Base-by-base conservation (phyloP, 1,140 invertebrate species). In the Drosophila tropicalis region DNA sequence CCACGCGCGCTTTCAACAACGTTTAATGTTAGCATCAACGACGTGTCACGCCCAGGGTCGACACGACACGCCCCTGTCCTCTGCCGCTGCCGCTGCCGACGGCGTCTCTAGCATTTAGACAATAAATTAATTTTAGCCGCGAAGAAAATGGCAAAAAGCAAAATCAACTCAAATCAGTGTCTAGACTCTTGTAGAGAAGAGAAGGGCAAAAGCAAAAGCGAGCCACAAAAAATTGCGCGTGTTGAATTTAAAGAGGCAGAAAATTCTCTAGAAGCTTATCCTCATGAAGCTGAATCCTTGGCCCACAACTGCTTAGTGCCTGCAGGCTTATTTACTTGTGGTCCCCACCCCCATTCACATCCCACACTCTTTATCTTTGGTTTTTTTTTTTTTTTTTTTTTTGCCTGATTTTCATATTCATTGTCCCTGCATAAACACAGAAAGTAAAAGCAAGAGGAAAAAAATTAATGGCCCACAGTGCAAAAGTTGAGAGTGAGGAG, bases 121-220 rank as follows among this genome's bases (percentile, higher is more conserved):
- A 87, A 86, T 86, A 87, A 86, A 86, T 86, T 86, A 83, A 86
- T 86, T 86, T 86, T 47, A 39, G 70, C 41, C 67, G 58, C 55
- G 54, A 40, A 70, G 47, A 55, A 13, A 54, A 19, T 39, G 70
- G 41, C 72, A 55, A 72, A 51, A 62, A 56, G 51, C 36, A 58
- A 77, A 65, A 76, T 77, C 76, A 70, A 84, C 76, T 73, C 62
- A 79, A 82, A 86, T 86, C 79, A 87, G 83, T 82, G 83, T 87
- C 83, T 86, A 83, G 83, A 87, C 83, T 34, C 34, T 19, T 7
- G 44, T 54, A 69, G 75, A 70, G 41, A 60, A 63, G 62, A 73
- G 66, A 32, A 7, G 3, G 17, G 13, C 62, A 61, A 34, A 17
- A 34, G 54, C 2, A 9, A 25, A n/a, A 40, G 39, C 25, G 40